A percentile compares a stretch with the other conserved stretches of the same genome.
phyloP scores from a whole-genome alignment of 2,113 vertebrate genomes.

The Poeciliopsis turrubarensis region DNA sequence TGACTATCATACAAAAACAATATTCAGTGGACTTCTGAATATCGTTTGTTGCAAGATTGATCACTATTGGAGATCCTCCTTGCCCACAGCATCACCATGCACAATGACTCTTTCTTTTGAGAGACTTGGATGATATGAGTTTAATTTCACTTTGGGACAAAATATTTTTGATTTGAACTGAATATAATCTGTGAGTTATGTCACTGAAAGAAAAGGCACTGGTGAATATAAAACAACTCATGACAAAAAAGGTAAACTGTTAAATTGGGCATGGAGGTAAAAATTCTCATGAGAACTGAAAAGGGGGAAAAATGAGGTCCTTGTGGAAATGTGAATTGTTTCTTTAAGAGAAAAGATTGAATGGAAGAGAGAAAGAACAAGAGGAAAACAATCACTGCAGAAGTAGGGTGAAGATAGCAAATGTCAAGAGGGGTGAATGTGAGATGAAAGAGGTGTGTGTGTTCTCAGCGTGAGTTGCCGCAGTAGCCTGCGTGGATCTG shows the following conservation, averaged over 20 bases:
- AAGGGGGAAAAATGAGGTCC: slow-evolving; percentile 34
- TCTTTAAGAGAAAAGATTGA: slow-evolving; percentile 25
- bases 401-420: slow-evolving; percentile 11
- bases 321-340: slow-evolving; percentile 22
- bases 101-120: no score
- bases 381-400: neutral
- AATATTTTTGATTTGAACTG: no score
- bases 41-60: no score
- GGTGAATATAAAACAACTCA: slow-evolving; percentile 17
- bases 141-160: neutral
- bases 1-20: no score
- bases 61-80: no score
- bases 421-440: slow-evolving; percentile 35
- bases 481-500: slow-evolving; percentile 19
- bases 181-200: slow-evolving; percentile 8
- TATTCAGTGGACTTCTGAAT: no score
- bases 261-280: slow-evolving; percentile 33
- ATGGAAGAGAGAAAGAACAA: slow-evolving; percentile 12
- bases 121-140: neutral
- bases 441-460: slow-evolving; percentile 21
- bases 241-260: slow-evolving; percentile 13
- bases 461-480: slow-evolving; percentile 2
- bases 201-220: slow-evolving; percentile 3
- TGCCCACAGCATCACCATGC: no score
- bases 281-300: slow-evolving; percentile 19